Base-by-base conservation (phyloP, 2,113 vertebrate genomes). In the Epinephelus cyanopodus region DNA sequence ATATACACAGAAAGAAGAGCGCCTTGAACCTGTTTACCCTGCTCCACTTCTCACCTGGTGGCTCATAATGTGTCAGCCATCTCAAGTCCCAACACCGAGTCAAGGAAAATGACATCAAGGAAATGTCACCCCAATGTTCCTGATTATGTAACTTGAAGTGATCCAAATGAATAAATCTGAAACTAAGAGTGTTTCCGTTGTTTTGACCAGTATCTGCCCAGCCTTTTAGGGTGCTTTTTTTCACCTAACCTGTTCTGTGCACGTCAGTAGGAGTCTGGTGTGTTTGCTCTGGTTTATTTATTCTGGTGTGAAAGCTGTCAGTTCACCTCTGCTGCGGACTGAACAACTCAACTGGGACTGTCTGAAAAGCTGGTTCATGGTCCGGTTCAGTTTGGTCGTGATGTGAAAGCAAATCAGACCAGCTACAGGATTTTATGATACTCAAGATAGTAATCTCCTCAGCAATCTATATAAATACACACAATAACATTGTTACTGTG, bases 1-100 rank as follows among this genome's bases (percentile, higher is more conserved):
- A 85, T 82, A 87, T 81, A 72, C 45, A 69, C 64, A 78, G 52
- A 77, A 74, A 82, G 23, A 61, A 58, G 77, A 60, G 47, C 60
- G 37, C 18, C 19, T 63, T 65, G 23, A 68, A 74, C 39, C 61
- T 45, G 6, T 4, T 81, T 33, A 21, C 39, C 54, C 73, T 19
- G 42, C 25, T 81, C 53, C 53, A 2, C 60, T 0, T 54, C 57
- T 85, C 68, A 79, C 29, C 52, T 67, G 52, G 47, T 25, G 33
- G 48, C 39, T 73, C 56, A 12, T 5, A 15, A n/a, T 42, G 58
- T 66, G 54, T 83, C 53, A 33, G 18, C 68, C 53, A 61, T 67
- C 58, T 13, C 50, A 42, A 33, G 70, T 62, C 33, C 50, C 15
- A 63, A 6, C 50, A 47, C 12, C 0, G 9, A 13, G 15, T 60